Evolutionary conservation across 2,797 vertebrate species (phyloP), one percentile per base, ranked within the genome.

Genomic region (Esox masquinongy): DNA sequence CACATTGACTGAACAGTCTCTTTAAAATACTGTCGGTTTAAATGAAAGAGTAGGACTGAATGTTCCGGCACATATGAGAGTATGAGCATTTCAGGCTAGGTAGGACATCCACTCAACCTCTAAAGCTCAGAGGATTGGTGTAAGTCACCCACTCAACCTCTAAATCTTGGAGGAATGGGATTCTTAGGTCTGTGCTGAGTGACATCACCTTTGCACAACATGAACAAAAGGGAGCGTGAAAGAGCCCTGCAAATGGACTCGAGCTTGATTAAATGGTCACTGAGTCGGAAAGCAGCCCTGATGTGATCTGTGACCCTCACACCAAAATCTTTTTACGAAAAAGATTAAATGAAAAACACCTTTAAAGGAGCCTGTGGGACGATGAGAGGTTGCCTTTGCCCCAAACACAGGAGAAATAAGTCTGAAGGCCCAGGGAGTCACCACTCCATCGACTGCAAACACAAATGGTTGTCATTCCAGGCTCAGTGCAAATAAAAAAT

Each of bases 201-300:
- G 88, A 91, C 90, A 94, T 95, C 94, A 95, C 94, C 94, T 90
- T 91, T 93, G 92, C 92, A 90, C 89, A 82, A 78, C 82, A 80
- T 84, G 86, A 94, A 95, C 94, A 94, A 95, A 94, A 93, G 94
- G 88, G 89, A 88, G 80, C 80, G 82, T 90, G 89, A 90, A 91
- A 87, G 92, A 93, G 90, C 83, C 88, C 81, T 74, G 86, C 80
- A 24, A 91, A 92, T 39, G 77, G 94, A 95, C 95, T 95, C 94
- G 90, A 88, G 94, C 94, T 96, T 96, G 95, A 96, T 96, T 96
- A 96, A 96, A 96, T 93, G 95, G 95, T 94, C 93, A 95, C 91
- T 95, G 94, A 95, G 93, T 95, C 91, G 94, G 95, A 96, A 97
- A 95, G 95, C 94, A 93, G 92, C 94, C 91, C 91, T 93, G 94